Percentiles rank a stretch among this genome's conserved stretches.
Conservation (phyloP, 1,140 invertebrate genomes). For the Leptonema lineaticorne region DNA sequence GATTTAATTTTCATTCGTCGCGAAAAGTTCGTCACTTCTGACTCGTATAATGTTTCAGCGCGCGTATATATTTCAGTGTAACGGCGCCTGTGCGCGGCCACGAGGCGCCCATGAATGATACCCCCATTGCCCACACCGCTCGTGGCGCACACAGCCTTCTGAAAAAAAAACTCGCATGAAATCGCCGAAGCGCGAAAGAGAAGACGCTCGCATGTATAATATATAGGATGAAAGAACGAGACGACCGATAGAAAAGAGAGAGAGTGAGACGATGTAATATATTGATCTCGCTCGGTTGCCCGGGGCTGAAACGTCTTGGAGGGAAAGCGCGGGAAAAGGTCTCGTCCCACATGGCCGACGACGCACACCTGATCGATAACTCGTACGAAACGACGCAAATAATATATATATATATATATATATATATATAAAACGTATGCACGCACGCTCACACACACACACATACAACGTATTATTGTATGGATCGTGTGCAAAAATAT, state of each 20-base stretch:
- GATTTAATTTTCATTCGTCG: not conserved
- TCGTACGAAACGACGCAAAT: constrained; percentile 9
- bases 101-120: constrained; percentile 13
- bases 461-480: not conserved
- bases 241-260: no score
- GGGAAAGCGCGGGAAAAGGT: constrained; percentile 15
- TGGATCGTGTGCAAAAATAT: no score
- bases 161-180: no score
- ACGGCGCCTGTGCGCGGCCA: not conserved
- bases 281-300: not conserved
- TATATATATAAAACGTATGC: not conserved
- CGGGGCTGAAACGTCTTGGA: constrained; percentile 13
- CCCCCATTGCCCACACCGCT: not conserved
- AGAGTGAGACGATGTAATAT: no score
- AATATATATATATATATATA: not conserved
- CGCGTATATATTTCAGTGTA: not conserved
- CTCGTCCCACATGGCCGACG: not conserved
- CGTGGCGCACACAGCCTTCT: not conserved
- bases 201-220: no score
- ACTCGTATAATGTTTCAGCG: no score
- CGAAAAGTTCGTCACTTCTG: no score
- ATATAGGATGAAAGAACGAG: no score
- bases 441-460: not conserved
- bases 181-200: no score
- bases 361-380: constrained; percentile 11